Percentiles rank a stretch among this genome's conserved stretches.
Conservation (phyloP, 2,113 vertebrate species). For the Nothoprocta perdicaria region DNA sequence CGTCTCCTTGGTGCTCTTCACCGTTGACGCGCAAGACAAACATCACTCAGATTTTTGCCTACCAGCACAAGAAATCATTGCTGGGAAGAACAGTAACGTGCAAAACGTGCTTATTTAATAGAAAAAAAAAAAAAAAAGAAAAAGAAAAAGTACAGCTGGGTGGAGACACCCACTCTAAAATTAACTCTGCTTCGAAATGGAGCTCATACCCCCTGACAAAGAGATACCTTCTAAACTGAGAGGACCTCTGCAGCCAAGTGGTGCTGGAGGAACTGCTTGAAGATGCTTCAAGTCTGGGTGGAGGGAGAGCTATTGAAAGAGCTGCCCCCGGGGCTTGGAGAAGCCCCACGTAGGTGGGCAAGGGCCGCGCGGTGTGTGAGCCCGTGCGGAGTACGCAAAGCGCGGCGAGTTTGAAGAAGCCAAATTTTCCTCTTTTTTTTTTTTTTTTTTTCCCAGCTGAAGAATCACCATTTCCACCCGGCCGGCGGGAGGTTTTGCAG, state of each 20-base stretch:
- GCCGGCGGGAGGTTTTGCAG: constrained; percentile 28
- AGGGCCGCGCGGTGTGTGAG: neutral
- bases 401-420: neutral
- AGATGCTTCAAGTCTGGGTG: neutral
- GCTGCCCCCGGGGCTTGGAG: neutral
- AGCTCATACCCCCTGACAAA: neutral
- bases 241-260: neutral
- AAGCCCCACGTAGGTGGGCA: neutral
- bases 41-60: neutral
- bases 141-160: constrained; percentile 33
- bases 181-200: constrained; percentile 41
- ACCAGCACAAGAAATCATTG: accelerated
- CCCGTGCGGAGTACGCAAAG: neutral
- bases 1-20: neutral
- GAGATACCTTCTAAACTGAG: neutral
- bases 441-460: neutral
- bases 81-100: neutral
- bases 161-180: constrained; percentile 55
- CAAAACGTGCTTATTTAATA: constrained; percentile 13
- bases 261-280: accelerated
- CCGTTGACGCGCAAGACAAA: neutral
- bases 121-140: too few species aligned
- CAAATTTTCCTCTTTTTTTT: neutral
- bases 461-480: constrained; percentile 29
- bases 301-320: neutral